Conservation (phyloP, 2,797 vertebrate genomes). For the Valencia hispanica region DNA sequence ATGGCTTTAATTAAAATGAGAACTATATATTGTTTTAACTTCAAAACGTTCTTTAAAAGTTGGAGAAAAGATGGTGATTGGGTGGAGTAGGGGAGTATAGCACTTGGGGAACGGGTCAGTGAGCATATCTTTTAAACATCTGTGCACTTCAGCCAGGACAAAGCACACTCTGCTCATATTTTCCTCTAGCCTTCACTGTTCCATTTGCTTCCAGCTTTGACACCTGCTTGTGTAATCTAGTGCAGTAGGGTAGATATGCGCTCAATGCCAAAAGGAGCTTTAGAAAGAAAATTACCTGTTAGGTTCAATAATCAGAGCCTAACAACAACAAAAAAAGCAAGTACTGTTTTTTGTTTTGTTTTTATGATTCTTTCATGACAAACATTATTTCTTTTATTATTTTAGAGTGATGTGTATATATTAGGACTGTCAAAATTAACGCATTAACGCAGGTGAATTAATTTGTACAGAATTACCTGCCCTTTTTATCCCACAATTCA, state of each 20-base stretch:
- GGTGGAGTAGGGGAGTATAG: not conserved
- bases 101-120: constrained; percentile 45
- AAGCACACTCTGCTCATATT: constrained; percentile 75
- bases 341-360: not conserved
- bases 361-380: not conserved
- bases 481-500: no score
- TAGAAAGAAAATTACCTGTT: constrained; percentile 15
- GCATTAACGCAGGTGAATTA: no score
- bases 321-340: constrained; percentile 6
- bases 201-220: constrained; percentile 65
- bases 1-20: constrained; percentile 34
- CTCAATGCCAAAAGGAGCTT: constrained; percentile 30
- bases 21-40: constrained; percentile 32
- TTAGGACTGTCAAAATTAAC: no score
- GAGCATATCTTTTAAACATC: constrained; percentile 78
- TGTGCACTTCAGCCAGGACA: constrained; percentile 61
- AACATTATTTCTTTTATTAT: no score
- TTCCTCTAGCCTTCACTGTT: constrained; percentile 63
- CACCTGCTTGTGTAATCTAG: constrained; percentile 77
- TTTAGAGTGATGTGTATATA: no score
- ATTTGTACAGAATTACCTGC: no score
- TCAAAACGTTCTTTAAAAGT: constrained; percentile 48
- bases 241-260: constrained; percentile 64
- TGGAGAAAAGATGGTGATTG: constrained; percentile 7
- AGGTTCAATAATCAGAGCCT: constrained; percentile 31